phyloP scores from a whole-genome alignment of 1,140 invertebrate species.

The Drosophila tristis region DNA sequence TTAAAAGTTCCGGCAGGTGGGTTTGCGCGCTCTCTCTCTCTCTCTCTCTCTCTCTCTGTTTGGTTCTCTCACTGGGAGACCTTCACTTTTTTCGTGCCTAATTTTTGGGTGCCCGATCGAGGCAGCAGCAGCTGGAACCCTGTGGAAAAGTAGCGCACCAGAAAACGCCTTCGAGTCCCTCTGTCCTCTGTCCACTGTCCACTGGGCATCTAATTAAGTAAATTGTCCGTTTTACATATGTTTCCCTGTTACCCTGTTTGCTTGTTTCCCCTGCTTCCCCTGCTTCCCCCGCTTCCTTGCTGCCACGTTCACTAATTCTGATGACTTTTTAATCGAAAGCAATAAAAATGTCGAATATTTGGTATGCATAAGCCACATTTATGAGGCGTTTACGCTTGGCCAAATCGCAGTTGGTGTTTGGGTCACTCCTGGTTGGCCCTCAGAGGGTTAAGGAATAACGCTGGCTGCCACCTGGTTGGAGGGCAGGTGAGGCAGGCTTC shows the following conservation, averaged over 20 bases:
- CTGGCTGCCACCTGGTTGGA: conserved; percentile 25
- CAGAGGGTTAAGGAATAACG: conserved; percentile 3
- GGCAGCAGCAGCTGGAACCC: conserved; percentile 28
- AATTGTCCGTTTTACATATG: conserved; percentile 81
- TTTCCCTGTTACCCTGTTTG: conserved; percentile 19
- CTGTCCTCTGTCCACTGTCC: too few species aligned
- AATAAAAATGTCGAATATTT: conserved; percentile 66
- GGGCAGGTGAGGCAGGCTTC: conserved; percentile 27
- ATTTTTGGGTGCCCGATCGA: conserved; percentile 49
- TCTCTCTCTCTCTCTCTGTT: neutral
- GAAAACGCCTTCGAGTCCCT: conserved; percentile 57
- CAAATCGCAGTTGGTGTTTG: conserved; percentile 52
- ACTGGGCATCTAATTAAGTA: conserved; percentile 74
- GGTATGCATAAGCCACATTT: conserved; percentile 59
- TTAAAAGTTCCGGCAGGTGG: conserved; percentile 75
- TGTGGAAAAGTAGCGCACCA: conserved; percentile 70
- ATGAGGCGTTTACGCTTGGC: conserved; percentile 70
- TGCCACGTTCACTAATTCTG: conserved; percentile 46
- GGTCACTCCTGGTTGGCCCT: conserved; percentile 14
- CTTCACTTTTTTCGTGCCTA: conserved; percentile 63
- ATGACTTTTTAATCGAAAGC: conserved; percentile 80
- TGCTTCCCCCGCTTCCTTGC: neutral
- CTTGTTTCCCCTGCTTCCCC: neutral
- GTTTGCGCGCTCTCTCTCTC: conserved; percentile 8
- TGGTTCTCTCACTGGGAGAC: conserved; percentile 27